Percentiles rank a stretch among this genome's conserved stretches.
Conservation (phyloP, 2,888 invertebrate genomes). For the Galerucella calmariensis region DNA sequence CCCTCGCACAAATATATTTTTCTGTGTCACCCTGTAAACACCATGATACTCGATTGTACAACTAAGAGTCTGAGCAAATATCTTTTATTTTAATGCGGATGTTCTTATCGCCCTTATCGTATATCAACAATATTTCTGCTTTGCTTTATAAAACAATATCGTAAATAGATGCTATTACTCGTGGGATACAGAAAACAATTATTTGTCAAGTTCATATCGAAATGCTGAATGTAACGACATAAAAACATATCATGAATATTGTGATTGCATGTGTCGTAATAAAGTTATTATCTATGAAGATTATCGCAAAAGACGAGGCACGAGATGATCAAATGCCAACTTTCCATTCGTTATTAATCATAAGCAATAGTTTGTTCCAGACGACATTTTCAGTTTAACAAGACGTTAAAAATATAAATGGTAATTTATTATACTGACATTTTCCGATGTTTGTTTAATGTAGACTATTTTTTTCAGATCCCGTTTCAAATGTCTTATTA, state of each 20-base stretch:
- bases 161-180: background rate
- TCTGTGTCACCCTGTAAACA: background rate
- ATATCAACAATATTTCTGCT: background rate
- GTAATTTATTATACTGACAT: slow-evolving; percentile 3
- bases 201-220: slow-evolving; percentile 3
- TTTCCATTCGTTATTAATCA: slow-evolving; percentile 6
- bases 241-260: slow-evolving; percentile 17
- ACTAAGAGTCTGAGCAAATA: background rate
- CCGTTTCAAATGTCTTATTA: slow-evolving; percentile 5
- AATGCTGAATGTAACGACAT: slow-evolving; percentile 2
- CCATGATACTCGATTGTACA: background rate
- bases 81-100: slow-evolving; percentile 4
- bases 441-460: background rate
- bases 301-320: slow-evolving; percentile 4
- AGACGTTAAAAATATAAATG: background rate
- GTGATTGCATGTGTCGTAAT: slow-evolving; percentile 11
- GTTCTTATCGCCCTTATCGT: background rate
- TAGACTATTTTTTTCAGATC: background rate
- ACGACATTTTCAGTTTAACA: slow-evolving; percentile 4
- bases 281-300: slow-evolving; percentile 5
- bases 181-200: slow-evolving; percentile 9
- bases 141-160: background rate
- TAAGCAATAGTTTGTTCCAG: slow-evolving; percentile 1
- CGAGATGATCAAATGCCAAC: slow-evolving; percentile 9
- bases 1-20: too few relatives aligned